Conservation (phyloP, 2,888 invertebrate species). For the Tetanocera ferruginea region DNA sequence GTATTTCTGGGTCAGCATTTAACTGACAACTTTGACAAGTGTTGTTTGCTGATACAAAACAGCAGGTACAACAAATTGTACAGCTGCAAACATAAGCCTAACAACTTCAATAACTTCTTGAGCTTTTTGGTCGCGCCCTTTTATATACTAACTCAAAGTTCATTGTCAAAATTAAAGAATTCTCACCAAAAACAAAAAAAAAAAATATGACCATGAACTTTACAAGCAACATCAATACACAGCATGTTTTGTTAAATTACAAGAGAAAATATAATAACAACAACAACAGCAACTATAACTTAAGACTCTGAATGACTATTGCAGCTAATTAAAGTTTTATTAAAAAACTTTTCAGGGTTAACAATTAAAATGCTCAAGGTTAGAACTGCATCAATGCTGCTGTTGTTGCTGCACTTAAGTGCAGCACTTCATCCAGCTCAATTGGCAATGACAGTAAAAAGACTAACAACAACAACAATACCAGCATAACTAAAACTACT, state of each 20-base stretch:
- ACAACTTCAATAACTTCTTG: too few species aligned
- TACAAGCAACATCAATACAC: not conserved
- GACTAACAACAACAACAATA: not conserved
- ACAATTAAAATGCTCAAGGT: slow-evolving; percentile 25
- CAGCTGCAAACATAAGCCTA: too few species aligned
- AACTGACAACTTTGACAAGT: too few species aligned
- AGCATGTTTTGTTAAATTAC: too few species aligned
- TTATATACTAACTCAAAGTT: too few species aligned
- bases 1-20: too few species aligned
- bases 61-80: too few species aligned
- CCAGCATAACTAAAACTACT: not conserved
- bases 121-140: too few species aligned
- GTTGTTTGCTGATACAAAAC: too few species aligned
- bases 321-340: too few species aligned
- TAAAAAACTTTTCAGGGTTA: slow-evolving; percentile 13
- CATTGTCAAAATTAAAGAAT: too few species aligned
- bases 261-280: not conserved
- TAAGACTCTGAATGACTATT: not conserved
- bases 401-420: not conserved
- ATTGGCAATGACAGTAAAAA: slow-evolving; percentile 6
- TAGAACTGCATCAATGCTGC: slow-evolving; percentile 10
- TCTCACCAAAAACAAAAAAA: too few species aligned
- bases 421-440: not conserved
- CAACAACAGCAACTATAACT: slow-evolving; percentile 4
- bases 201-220: not conserved